Evolutionary conservation across 1,140 invertebrate genomes (phyloP), one percentile per base, ranked within the genome.

Genomic region (Heliconius congener): DNA sequence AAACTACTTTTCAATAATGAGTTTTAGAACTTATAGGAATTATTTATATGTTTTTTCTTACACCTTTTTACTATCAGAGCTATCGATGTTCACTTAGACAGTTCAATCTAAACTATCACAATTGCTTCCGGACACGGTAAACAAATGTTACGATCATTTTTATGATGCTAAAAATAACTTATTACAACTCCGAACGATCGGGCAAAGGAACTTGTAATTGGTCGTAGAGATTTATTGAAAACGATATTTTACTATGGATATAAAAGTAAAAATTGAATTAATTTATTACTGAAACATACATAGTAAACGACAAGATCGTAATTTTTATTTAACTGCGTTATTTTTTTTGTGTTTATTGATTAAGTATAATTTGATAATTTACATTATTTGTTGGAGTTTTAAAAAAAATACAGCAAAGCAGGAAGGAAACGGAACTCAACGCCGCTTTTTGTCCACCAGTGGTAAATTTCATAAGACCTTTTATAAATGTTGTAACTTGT

Each of bases 141-240:
- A 79, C 74, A 75, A 79, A 42, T 9, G 46, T 79, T 79, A 79
- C 75, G 78, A 79, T 72, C 78, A 23, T 71, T 79, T 79, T 79
- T 79, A 79, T 71, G 78, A 72, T 2, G n/a, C 60, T 52, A 71
- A 74, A 79, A 79, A 79, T 76, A 79, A 79, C 34, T 74, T 66
- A 71, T 74, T 79, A 70, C 73, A 52, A 55, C 71, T 66, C 23
- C 27, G 1, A 76, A 70, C 72, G 76, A 72, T 72, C 76, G 77
- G 42, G 37, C 30, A 71, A 66, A 52, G 50, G 50, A 72, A 76
- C 60, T 71, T 46, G 57, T 71, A 71, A 57, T 71, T 18, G 60
- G 27, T 74, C 78, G 74, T 79, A 72, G 74, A 76, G 74, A 76
- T 79, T 76, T 75, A 55, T 50, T 46, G 60, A 71, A 76, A 76